Base-by-base conservation (phyloP, 2,888 invertebrate genomes). In the Epinotia brunnichana region DNA sequence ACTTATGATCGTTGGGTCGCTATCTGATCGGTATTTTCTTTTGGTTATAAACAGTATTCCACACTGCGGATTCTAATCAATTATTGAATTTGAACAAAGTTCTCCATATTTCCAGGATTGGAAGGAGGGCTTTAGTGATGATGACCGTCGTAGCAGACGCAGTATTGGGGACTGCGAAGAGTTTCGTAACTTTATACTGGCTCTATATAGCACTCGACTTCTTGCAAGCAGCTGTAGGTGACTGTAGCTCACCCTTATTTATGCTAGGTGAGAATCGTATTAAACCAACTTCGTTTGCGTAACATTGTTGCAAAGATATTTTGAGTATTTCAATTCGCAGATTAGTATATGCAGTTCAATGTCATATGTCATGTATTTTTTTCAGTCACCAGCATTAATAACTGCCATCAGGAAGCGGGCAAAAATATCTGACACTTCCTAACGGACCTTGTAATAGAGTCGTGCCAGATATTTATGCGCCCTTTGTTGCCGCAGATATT, bases 11-110 rank as follows among this genome's bases (percentile, higher is more conserved):
- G 91, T 95, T 13, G 96, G 96, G 63, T 90, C 93, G 57, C 80
- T 95, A 57, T 95, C 96, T 10, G 96, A 96, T 85, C 94, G 92
- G 95, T 95, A 76, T 53, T 19, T 35, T 10, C 66, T 35, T 35
- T 70, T 17, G 35, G 35, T 35, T 35, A 35, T 35, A 13, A 41
- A 3, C 13, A 39, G 13, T 13, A 41, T 13, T 13, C 13, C 3
- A 41, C 13, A 41, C 3, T 35, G 35, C 35, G 35, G 35, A 7
- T 35, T 35, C 35, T 35, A 35, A 41, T 41, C 11, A 13, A 41
- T 13, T 13, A 41, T 41, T 11, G 54, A 92, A 91, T 71, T 88
- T 88, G 74, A 82, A 85, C 0, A 69, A 79, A 0, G 85, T 82
- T 74, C 35, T 35, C 35, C 7, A 2, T 35, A 35, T 35, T 35